A percentile compares a stretch with the other conserved stretches of the same genome.
Conservation (phyloP, 2,113 vertebrate genomes). For the Aramus guarauna region DNA sequence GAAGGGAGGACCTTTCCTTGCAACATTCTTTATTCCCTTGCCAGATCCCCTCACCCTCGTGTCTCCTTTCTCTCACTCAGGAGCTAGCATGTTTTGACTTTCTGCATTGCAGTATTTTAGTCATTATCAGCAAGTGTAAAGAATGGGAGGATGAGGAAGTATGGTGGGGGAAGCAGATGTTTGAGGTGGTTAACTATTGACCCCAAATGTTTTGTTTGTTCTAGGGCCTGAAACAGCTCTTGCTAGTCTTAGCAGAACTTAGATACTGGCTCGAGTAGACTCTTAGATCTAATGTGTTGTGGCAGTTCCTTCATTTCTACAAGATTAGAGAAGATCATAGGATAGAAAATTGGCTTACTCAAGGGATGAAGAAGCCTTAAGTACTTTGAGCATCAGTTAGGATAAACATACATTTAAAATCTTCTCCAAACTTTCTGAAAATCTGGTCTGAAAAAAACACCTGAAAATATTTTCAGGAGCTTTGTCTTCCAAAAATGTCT, state of each 20-base stretch:
- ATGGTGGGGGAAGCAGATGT: background rate
- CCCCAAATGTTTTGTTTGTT: background rate
- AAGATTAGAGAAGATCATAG: background rate
- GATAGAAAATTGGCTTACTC: background rate
- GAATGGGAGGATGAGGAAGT: background rate
- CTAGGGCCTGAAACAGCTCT: background rate
- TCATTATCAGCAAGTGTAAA: background rate
- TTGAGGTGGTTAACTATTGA: background rate
- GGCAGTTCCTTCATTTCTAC: background rate
- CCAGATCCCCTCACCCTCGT: background rate
- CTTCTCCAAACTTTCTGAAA: background rate
- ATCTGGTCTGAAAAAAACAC: background rate
- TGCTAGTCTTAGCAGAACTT: background rate
- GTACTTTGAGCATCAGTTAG: background rate
- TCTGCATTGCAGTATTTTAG: background rate
- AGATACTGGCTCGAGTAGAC: background rate
- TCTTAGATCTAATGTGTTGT: background rate
- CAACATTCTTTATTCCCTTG: background rate
- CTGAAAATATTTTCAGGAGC: background rate
- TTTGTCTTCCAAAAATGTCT: background rate
- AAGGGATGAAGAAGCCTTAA: background rate
- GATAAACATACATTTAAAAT: conserved; percentile 11
- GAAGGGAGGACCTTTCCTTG: background rate
- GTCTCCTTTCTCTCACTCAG: background rate
- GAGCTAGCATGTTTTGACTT: background rate